A percentile compares a stretch with the other conserved stretches of the same genome.
Evolutionary conservation across 2,113 vertebrate genomes (phyloP).

Genomic region (Apodemus speciosus): DNA sequence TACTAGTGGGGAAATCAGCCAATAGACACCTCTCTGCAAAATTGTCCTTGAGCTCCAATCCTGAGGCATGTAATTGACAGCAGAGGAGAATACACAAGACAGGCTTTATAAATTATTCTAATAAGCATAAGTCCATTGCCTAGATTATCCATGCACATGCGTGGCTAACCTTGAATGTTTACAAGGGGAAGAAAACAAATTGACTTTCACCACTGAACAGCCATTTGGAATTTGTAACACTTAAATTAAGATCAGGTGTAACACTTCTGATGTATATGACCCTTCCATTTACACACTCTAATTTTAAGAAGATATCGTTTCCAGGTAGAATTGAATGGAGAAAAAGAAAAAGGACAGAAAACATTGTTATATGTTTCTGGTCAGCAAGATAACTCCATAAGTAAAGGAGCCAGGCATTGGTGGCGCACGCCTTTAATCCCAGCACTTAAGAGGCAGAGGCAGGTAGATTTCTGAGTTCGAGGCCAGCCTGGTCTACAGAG

Average conservation of each 20-base stretch:
- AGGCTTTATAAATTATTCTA: conserved; percentile 51
- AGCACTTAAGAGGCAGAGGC: no score
- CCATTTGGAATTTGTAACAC: conserved; percentile 45
- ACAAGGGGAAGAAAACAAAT: conserved; percentile 55
- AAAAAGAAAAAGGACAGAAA: not conserved
- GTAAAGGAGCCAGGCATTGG: no score
- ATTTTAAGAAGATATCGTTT: conserved; percentile 49
- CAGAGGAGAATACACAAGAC: not conserved
- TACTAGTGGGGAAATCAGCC: not conserved
- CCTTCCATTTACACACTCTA: not conserved
- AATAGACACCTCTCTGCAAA: not conserved
- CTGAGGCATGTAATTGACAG: conserved; percentile 6
- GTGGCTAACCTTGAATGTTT: conserved; percentile 33
- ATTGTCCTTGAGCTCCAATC: not conserved
- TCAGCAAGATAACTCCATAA: not conserved
- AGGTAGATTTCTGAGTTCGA: no score
- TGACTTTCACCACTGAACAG: not conserved
- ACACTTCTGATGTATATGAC: not conserved
- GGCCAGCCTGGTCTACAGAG: no score
- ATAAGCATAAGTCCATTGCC: conserved; percentile 33
- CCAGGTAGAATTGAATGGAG: not conserved
- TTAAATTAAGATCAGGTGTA: not conserved
- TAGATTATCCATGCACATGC: conserved; percentile 17
- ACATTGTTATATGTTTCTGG: not conserved
- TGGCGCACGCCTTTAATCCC: no score